Conservation (phyloP, 2,113 vertebrate genomes). For the Rattus norvegicus region DNA sequence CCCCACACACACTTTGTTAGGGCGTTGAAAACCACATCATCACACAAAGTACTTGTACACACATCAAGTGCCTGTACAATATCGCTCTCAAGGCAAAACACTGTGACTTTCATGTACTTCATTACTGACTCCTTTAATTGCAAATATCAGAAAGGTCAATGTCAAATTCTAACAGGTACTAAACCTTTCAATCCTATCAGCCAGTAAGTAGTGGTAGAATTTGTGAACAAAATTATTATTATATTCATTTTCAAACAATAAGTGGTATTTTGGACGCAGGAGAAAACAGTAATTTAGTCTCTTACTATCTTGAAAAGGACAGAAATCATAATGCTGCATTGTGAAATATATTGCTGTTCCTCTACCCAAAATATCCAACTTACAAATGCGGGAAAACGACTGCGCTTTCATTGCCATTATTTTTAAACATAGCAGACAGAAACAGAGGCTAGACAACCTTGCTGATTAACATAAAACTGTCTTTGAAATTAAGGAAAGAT, state of each 20-base stretch:
- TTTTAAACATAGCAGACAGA: slow-evolving; percentile 1
- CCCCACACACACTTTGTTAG: background rate
- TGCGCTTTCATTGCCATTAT: background rate
- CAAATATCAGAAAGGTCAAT: slow-evolving; percentile 16
- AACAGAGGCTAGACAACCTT: slow-evolving; percentile 15
- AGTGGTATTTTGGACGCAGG: background rate
- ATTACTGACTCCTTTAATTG: background rate
- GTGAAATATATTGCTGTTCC: background rate
- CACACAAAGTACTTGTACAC: background rate
- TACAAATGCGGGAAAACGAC: background rate
- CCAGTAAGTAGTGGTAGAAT: background rate
- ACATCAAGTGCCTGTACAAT: background rate
- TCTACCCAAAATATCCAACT: background rate
- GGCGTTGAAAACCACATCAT: background rate
- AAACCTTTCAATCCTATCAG: background rate
- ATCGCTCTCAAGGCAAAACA: background rate
- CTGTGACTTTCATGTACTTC: background rate
- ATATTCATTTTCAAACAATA: background rate
- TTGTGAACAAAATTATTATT: background rate
- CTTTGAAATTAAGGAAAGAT: slow-evolving; percentile 34
- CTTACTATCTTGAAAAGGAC: background rate
- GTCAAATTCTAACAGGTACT: background rate
- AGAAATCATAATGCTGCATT: background rate
- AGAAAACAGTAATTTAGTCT: background rate
- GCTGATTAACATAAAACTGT: slow-evolving; percentile 13